Evolutionary conservation across 64 coral and sea anemone genomes (phyloP), one percentile per base, ranked within the genome.

Genomic region (Porites lutea): DNA sequence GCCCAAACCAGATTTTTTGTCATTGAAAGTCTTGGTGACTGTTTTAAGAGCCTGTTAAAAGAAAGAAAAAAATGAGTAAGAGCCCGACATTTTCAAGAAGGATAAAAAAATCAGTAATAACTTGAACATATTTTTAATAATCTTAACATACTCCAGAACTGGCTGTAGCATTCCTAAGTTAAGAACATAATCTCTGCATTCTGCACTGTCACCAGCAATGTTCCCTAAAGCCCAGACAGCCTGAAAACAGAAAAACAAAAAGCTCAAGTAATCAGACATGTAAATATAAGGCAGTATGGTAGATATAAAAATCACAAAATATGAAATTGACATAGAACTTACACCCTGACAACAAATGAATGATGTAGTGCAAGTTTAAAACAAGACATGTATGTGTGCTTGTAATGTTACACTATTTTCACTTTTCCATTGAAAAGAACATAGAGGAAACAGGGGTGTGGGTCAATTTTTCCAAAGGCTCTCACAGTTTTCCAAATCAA

Each of bases 191-290:
- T 99, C 97, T 77, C 97, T 77, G 48, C 97, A 99, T 52, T 99
- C 94, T 4, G 97, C 94, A 89, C 97, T 99, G 51, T 99, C 97
- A 72, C 97, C 97, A 67, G 97, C 97, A 79, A 99, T 96, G 79
- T 99, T 99, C 10, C 97, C 97, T 44, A 99, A 85, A 15, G 97
- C 97, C 97, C 97, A 96, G 4, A 99, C 97, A 20, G 97, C 97
- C 91, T 95, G 74, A 16, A 73, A 75, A 3, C 14, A 45, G 15
- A 12, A 22, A 67, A 70, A 84, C 45, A 52, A 47, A 47, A 37
- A 37, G 27, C 27, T 13, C 22, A 83, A 9, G 10, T 66, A 66
- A 66, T 66, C 9, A 57, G 27, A 37, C 27, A n/a, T n/a, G n/a
- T n/a, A n/a, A n/a, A n/a, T n/a, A n/a, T n/a, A n/a, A n/a, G n/a